phyloP scores from a whole-genome alignment of 2,113 vertebrate species.

The Madoqua kirkii region DNA sequence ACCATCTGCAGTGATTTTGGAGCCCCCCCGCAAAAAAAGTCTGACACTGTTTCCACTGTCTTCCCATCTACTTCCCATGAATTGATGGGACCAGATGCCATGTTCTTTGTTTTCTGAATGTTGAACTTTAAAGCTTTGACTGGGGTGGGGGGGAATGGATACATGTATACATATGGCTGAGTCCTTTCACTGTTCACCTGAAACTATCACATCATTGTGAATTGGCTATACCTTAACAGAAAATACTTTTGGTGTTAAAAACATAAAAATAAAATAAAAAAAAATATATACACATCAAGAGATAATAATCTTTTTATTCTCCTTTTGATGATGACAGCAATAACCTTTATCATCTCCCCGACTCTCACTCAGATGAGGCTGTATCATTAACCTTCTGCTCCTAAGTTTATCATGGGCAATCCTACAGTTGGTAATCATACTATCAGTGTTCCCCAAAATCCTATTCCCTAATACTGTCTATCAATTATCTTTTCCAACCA shows the following conservation, averaged over 20 bases:
- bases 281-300: neutral
- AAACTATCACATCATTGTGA: neutral
- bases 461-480: neutral
- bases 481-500: neutral
- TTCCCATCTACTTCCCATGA: too few species aligned
- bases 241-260: neutral
- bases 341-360: neutral
- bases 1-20: too few species aligned
- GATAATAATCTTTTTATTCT: neutral
- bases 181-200: neutral
- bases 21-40: too few species aligned
- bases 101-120: too few species aligned
- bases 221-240: neutral
- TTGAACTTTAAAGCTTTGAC: too few species aligned
- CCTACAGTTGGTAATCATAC: too few species aligned
- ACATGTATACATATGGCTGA: neutral
- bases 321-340: neutral
- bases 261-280: neutral
- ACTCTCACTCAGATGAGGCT: neutral
- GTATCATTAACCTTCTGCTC: neutral
- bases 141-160: neutral
- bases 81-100: too few species aligned
- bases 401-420: neutral
- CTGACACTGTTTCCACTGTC: too few species aligned
- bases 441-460: rapidly evolving